Conservation (phyloP, 2,797 vertebrate species). For the Schizopygopsis pylzovi region DNA sequence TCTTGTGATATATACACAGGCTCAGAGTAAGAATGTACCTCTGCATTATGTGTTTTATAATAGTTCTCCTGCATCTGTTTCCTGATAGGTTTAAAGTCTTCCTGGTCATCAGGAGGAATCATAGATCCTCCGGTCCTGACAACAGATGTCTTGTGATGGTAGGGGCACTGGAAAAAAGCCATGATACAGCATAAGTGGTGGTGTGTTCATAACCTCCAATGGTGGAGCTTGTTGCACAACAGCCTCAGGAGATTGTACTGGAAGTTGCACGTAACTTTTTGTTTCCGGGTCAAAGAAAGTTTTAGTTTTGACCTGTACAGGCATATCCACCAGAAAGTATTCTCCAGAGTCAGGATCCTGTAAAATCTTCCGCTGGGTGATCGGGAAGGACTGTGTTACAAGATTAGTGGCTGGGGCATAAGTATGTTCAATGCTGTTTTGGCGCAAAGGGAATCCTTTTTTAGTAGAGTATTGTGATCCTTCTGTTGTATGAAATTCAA, state of each 20-base stretch:
- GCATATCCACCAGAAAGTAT: constrained; percentile 93
- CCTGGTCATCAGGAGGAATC: constrained; percentile 55
- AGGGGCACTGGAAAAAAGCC: constrained; percentile 82
- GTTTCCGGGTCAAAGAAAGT: constrained; percentile 97
- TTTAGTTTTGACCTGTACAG: constrained; percentile 89
- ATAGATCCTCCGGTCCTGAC: constrained; percentile 75
- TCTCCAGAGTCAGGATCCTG: constrained; percentile 96
- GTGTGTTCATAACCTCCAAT: constrained; percentile 75
- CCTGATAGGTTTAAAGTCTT: constrained; percentile 44
- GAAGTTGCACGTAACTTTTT: constrained; percentile 89
- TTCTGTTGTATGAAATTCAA: constrained; percentile 15
- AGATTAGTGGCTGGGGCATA: constrained; percentile 57
- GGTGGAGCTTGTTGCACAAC: constrained; percentile 69
- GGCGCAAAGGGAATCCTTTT: constrained; percentile 67
- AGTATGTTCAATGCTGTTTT: constrained; percentile 74
- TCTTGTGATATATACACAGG: constrained; percentile 67
- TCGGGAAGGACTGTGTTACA: constrained; percentile 79
- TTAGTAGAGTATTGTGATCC: constrained; percentile 62
- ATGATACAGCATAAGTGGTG: constrained; percentile 82
- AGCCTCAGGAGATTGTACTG: constrained; percentile 81
- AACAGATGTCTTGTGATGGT: constrained; percentile 77
- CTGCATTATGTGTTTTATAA: constrained; percentile 56
- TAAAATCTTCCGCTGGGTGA: constrained; percentile 90
- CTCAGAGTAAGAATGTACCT: constrained; percentile 69
- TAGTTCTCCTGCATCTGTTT: constrained; percentile 57